Base-by-base conservation (phyloP, 2,888 invertebrate genomes). In the Seira sanloemensis region DNA sequence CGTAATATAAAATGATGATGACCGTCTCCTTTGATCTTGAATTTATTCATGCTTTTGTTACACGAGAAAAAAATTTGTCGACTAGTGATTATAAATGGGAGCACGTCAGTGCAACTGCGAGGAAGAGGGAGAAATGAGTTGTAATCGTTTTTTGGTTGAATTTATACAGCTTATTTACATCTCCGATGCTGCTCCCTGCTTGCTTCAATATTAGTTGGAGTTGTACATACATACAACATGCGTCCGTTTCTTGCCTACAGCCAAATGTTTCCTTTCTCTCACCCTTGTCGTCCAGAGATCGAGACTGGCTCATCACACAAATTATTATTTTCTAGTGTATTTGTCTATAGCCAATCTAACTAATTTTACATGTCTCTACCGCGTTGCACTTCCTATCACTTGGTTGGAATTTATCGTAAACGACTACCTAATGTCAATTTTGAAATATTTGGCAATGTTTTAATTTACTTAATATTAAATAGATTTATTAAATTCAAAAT, bases 21-120 rank as follows among this genome's bases (percentile, higher is more conserved):
- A 78, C 69, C 68, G 71, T 46, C 72, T 83, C 73, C 82, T 83
- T 83, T 83, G 82, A 83, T 77, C 82, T 83, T 68, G 62, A 62
- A 62, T 62, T 62, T 23, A 62, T 62, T 62, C 50, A n/a, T 18
- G 50, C 12, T 21, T 19, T 2, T 62, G n/a, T 62, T 62, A 5
- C n/a, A n/a, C n/a, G n/a, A n/a, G 62, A 62, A 62, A 16, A 62
- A 21, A 62, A 18, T 50, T 50, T 62, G 62, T 62, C 62, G 19
- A 62, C 62, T 62, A 62, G n/a, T 62, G 62, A 62, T 62, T 62
- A 62, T 37, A 12, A 9, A 37, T n/a, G n/a, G n/a, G n/a, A n/a
- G n/a, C n/a, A 50, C 50, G n/a, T 2, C 62, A 23, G 21, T 58
- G 4, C 21, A 21, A 19, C 62, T 62, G 19, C 23, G 4, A 19